Conservation (phyloP, 2,888 invertebrate species). For the Mythimna vitellina region DNA sequence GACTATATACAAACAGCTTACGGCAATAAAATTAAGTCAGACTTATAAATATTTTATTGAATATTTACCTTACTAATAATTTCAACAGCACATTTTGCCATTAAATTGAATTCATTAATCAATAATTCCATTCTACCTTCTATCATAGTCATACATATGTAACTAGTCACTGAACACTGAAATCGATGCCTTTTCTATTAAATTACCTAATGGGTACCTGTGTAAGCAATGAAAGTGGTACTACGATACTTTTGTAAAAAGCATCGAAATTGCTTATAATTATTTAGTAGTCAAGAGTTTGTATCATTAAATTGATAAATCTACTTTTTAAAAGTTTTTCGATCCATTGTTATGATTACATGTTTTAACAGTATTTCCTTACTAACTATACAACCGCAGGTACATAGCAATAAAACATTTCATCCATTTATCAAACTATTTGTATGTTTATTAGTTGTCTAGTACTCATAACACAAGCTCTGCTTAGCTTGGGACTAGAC, state of each 20-base stretch:
- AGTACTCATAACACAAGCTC: too few species aligned
- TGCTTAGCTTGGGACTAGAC: too few species aligned
- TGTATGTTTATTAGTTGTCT: too few species aligned
- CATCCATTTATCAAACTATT: too few species aligned
- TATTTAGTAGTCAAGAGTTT: too few species aligned
- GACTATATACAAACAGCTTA: slow-evolving; percentile 27
- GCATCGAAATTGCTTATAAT: too few species aligned
- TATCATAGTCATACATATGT: not conserved
- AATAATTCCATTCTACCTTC: slow-evolving; percentile 25
- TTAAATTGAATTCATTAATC: slow-evolving; percentile 32
- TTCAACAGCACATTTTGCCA: slow-evolving; percentile 15
- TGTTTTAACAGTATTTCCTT: not conserved
- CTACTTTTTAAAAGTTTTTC: too few species aligned
- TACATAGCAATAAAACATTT: not conserved
- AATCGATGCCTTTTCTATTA: slow-evolving; percentile 19
- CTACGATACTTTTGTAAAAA: too few species aligned
- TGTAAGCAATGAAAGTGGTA: not conserved
- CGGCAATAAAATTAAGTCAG: slow-evolving; percentile 40
- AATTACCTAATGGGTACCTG: slow-evolving; percentile 5
- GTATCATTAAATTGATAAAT: too few species aligned
- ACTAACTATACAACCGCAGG: not conserved
- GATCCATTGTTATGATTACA: too few species aligned
- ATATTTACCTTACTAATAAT: slow-evolving; percentile 29
- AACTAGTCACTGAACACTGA: not conserved
- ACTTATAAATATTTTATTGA: slow-evolving; percentile 41